Base-by-base conservation (phyloP, 2,888 invertebrate species). In the Cephus nigrinus region DNA sequence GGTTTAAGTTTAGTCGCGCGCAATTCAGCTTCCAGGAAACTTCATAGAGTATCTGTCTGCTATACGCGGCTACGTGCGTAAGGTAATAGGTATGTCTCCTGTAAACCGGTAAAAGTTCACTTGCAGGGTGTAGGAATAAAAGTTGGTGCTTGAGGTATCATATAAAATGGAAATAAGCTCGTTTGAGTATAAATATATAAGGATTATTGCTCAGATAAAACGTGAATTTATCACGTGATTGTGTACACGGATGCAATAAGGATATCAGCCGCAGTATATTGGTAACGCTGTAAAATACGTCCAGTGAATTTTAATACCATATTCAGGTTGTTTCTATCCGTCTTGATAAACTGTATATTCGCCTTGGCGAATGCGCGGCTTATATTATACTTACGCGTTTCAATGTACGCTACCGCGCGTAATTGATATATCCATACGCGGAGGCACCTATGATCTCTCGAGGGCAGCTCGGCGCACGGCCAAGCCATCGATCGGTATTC, bases 401-500 rank as follows among this genome's bases (percentile, higher is more conserved):
- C 36, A 75, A 36, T 80, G 80, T 76, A 55, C 78, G 84, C 31
- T 32, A 71, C 71, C 80, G 77, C 81, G 80, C 82, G 85, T 86
- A 87, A 88, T 88, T 85, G 87, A 87, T 86, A 87, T 84, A 84
- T 85, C 84, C 85, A 82, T 84, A 81, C 84, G 80, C 69, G 75
- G 32, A 36, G 75, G 85, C 80, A 83, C 84, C 86, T 86, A 86
- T 88, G 88, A 88, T 88, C 89, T 88, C 85, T 86, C 86, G 86
- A 78, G 83, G 83, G 81, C 84, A 77, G 71, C 80, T 76, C 31
- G 71, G 71, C 71, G 71, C 71, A 32, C 71, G 31, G 71, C 71
- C 31, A 32, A 31, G 71, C 12, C 71, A 90, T 90, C 90, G 90
- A 91, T 91, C 91, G 89, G 91, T 91, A 91, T 91, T 91, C 91